A percentile compares a stretch with the other conserved stretches of the same genome.
phyloP scores from a whole-genome alignment of 2,888 invertebrate species.

The Cremastinae sp. region DNA sequence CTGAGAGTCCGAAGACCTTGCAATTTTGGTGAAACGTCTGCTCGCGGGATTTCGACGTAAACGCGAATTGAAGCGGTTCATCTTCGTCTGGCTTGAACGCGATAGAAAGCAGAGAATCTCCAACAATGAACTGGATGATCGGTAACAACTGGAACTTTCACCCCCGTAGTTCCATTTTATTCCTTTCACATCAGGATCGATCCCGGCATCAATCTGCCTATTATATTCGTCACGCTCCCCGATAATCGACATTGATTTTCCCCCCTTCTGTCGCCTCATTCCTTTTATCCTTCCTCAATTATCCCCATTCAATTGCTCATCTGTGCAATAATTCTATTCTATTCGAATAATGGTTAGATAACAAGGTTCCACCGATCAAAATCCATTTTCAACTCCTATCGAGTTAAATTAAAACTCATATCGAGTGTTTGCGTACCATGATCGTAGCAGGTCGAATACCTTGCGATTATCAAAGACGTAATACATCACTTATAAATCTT shows the following conservation, averaged over 20 bases:
- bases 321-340: slow-evolving; percentile 4
- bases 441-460: too few species aligned
- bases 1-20: slow-evolving; percentile 8
- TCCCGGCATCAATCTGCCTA: slow-evolving; percentile 12
- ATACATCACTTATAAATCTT: too few species aligned
- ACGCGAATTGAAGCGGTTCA: slow-evolving; percentile 44
- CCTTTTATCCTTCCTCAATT: slow-evolving; percentile 14
- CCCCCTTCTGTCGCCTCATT: slow-evolving; percentile 10
- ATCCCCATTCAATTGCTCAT: slow-evolving; percentile 10
- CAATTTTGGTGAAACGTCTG: slow-evolving; percentile 7
- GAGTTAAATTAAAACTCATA: slow-evolving; percentile 9
- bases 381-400: not conserved
- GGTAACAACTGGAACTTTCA: slow-evolving; percentile 49
- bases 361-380: not conserved
- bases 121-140: slow-evolving; percentile 37
- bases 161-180: slow-evolving; percentile 16
- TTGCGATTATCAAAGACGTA: too few species aligned
- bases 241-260: slow-evolving; percentile 57
- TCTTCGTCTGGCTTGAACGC: slow-evolving; percentile 43
- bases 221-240: slow-evolving; percentile 29
- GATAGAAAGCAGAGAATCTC: slow-evolving; percentile 17
- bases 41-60: slow-evolving; percentile 18
- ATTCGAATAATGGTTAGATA: not conserved
- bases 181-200: slow-evolving; percentile 12
- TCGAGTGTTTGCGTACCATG: not conserved